Conservation (phyloP, 2,797 vertebrate species). For the Melanotaenia boesemani region DNA sequence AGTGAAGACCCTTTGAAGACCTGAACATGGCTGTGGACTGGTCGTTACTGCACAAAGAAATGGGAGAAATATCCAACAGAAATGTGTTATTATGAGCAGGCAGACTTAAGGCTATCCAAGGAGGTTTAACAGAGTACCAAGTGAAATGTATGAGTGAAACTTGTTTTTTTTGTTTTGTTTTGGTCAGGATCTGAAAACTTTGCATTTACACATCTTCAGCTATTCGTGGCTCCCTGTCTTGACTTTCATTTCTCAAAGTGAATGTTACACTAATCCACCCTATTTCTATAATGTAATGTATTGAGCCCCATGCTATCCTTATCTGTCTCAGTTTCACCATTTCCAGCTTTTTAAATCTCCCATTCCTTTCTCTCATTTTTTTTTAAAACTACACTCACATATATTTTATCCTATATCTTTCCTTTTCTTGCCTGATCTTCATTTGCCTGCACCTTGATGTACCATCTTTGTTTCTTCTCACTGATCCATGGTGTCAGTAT, state of each 20-base stretch:
- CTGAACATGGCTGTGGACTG: neutral
- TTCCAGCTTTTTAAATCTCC: conserved; percentile 1
- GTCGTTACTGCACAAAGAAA: no score
- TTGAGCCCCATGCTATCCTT: conserved; percentile 1
- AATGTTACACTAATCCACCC: neutral
- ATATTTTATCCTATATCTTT: neutral
- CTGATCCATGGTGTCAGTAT: conserved; percentile 7
- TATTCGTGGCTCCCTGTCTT: neutral
- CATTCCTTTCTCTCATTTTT: neutral
- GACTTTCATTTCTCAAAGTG: neutral
- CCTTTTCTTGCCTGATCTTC: neutral
- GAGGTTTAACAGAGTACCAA: neutral
- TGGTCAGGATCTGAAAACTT: neutral
- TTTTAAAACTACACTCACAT: neutral
- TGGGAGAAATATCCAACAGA: no score
- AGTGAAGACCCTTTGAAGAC: neutral
- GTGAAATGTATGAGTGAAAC: neutral
- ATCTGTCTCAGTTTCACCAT: neutral
- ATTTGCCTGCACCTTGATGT: neutral
- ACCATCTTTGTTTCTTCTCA: neutral
- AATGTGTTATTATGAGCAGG: no score
- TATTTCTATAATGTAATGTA: conserved; percentile 1
- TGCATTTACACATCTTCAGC: neutral
- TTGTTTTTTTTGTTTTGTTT: neutral
- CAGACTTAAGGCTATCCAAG: neutral